phyloP scores from a whole-genome alignment of 2,113 vertebrate genomes.

The Rhynchomys soricoides region DNA sequence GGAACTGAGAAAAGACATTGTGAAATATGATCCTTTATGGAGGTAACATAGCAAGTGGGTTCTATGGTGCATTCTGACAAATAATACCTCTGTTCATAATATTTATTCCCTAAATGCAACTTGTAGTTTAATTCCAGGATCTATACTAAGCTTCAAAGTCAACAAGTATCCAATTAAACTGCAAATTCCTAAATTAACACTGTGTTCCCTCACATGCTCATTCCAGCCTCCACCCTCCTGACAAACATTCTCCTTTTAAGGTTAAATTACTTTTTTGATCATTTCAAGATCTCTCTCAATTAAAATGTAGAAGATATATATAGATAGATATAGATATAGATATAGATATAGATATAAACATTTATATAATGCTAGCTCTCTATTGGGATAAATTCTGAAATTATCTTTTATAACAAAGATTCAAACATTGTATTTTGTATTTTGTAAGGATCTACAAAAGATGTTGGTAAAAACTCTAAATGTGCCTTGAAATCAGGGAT shows the following conservation, averaged over 20 bases:
- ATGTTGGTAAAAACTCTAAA: not conserved
- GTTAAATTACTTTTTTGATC: not conserved
- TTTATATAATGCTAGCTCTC: not conserved
- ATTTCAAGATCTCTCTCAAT: not conserved
- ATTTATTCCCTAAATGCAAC: slow-evolving; percentile 21
- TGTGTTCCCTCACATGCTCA: not conserved
- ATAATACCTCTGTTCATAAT: not conserved
- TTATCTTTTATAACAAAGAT: not conserved
- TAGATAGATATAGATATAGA: not conserved
- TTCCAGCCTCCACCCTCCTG: not conserved
- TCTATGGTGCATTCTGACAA: slow-evolving; percentile 36
- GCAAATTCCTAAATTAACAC: not conserved
- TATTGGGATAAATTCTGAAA: not conserved
- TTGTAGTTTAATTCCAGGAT: slow-evolving; percentile 2
- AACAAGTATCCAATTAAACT: slow-evolving; percentile 3
- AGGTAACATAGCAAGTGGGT: not conserved
- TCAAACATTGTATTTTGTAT: not conserved
- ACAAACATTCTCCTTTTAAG: not conserved
- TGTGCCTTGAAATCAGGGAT: not conserved
- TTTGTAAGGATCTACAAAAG: too few relatives aligned
- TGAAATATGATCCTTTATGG: slow-evolving; percentile 5
- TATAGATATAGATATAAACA: not conserved
- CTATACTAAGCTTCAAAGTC: not conserved
- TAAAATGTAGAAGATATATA: not conserved
- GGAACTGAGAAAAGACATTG: slow-evolving; percentile 6